Base-by-base conservation (phyloP, 2,888 invertebrate genomes). In the Dicycla oo region DNA sequence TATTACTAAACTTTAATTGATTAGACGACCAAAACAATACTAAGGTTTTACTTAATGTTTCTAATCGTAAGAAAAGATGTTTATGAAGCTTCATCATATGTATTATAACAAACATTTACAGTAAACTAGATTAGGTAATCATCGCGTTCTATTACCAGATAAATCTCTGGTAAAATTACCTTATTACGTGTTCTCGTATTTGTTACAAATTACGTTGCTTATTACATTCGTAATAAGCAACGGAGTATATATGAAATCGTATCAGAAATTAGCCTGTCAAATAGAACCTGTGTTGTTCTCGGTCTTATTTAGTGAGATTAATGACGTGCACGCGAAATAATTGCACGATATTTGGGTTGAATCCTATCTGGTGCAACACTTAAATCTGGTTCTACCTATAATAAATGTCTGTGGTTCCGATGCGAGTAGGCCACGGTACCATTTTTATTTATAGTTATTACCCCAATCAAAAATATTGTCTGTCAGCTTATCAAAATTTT, bases 241-340 rank as follows among this genome's bases (percentile, higher is more conserved):
- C 68, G 4, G 4, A n/a, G n/a, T n/a, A n/a, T n/a, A n/a, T n/a
- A n/a, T n/a, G n/a, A n/a, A n/a, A n/a, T n/a, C n/a, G n/a, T n/a
- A 61, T 69, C 51, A 65, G 13, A 62, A 66, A 75, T 75, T 80
- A 47, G 38, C 47, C 61, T 80, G 69, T 75, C 75, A 80, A 58
- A 65, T 51, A 75, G 51, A 30, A 79, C 23, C 40, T 23, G 38
- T 38, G 30, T 30, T 45, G 49, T 67, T 38, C 60, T 53, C 60
- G 56, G n/a, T 56, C 51, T 64, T 56, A 61, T 43, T 74, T 79
- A 49, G 61, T 23, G 45, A 69, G 80, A 75, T 80, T 45, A 75
- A 78, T 75, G 56, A 66, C 57, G 23, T 69, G 53, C 70, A 78
- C 62, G 62, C 57, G 26, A 75, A 54, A 62, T 58, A 57, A 62